Evolutionary conservation across 1,140 invertebrate species (phyloP).

Genomic region (Eumeta japonica): DNA sequence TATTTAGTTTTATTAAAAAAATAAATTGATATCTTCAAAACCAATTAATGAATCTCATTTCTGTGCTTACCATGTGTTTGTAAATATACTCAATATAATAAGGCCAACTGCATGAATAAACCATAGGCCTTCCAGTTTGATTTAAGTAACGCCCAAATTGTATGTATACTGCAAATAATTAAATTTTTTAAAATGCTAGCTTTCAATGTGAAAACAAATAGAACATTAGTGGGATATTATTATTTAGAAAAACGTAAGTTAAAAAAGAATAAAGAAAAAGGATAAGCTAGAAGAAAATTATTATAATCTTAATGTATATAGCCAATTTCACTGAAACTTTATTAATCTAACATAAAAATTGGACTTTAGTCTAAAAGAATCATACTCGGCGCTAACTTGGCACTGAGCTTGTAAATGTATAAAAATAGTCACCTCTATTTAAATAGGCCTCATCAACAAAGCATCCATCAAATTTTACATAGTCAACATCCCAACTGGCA

Average conservation of each 20-base stretch:
- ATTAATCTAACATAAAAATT: background rate
- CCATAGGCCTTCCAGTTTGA: constrained; percentile 74
- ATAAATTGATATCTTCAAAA: background rate
- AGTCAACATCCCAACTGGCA: constrained; percentile 84
- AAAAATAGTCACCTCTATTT: constrained; percentile 31
- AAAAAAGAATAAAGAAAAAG: background rate
- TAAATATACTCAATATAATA: constrained; percentile 42
- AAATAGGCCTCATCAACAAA: constrained; percentile 64
- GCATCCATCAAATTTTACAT: constrained; percentile 87
- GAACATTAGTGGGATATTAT: too few species aligned
- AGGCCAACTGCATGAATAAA: constrained; percentile 88
- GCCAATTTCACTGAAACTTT: too few species aligned
- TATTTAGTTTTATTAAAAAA: too few species aligned
- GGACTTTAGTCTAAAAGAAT: background rate
- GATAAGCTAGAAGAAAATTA: background rate
- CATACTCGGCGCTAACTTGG: background rate
- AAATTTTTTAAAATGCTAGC: background rate
- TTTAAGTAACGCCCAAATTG: constrained; percentile 71
- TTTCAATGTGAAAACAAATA: background rate
- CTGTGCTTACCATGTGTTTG: constrained; percentile 26
- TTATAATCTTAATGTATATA: background rate
- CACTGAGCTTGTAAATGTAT: background rate
- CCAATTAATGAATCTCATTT: too few species aligned
- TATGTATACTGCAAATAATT: constrained; percentile 62
- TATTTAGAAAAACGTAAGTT: too few species aligned